Evolutionary conservation across 2,888 invertebrate genomes (phyloP).

Genomic region (Drosophila atripex): DNA sequence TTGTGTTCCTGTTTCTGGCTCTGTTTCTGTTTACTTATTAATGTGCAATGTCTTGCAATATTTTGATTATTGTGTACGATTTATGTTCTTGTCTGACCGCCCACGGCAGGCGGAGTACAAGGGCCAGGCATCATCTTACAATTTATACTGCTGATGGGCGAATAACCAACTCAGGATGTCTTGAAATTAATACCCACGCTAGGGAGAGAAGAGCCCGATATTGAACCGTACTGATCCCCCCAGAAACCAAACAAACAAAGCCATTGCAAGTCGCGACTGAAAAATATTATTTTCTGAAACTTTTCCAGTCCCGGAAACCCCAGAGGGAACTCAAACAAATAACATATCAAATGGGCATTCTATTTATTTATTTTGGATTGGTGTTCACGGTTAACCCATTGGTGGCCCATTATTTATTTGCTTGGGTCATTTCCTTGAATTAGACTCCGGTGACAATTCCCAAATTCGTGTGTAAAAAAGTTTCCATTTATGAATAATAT

Average conservation of each 20-base stretch:
- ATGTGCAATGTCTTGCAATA: conserved; percentile 74
- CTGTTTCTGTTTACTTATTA: conserved; percentile 49
- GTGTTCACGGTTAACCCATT: too few relatives aligned
- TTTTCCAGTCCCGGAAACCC: conserved; percentile 55
- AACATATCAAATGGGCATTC: conserved; percentile 31
- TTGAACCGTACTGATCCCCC: not conserved
- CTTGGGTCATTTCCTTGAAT: conserved; percentile 60
- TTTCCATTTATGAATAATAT: conserved; percentile 56
- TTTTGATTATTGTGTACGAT: conserved; percentile 67
- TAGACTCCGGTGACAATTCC: conserved; percentile 58
- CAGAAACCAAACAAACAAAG: conserved; percentile 53
- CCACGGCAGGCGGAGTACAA: conserved; percentile 23
- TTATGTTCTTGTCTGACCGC: conserved; percentile 26
- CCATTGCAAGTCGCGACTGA: conserved; percentile 55
- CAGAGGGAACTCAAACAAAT: conserved; percentile 23
- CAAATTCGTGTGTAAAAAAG: conserved; percentile 56
- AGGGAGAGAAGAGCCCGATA: conserved; percentile 8
- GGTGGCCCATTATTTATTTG: conserved; percentile 57
- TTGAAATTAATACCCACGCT: conserved; percentile 67
- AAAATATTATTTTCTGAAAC: conserved; percentile 44
- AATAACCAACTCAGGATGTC: conserved; percentile 18
- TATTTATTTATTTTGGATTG: conserved; percentile 24
- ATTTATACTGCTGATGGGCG: conserved; percentile 57
- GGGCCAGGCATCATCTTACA: conserved; percentile 62
- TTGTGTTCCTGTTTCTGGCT: conserved; percentile 14